Evolutionary conservation across 1,140 invertebrate species (phyloP).

Genomic region (Heliothis virescens): DNA sequence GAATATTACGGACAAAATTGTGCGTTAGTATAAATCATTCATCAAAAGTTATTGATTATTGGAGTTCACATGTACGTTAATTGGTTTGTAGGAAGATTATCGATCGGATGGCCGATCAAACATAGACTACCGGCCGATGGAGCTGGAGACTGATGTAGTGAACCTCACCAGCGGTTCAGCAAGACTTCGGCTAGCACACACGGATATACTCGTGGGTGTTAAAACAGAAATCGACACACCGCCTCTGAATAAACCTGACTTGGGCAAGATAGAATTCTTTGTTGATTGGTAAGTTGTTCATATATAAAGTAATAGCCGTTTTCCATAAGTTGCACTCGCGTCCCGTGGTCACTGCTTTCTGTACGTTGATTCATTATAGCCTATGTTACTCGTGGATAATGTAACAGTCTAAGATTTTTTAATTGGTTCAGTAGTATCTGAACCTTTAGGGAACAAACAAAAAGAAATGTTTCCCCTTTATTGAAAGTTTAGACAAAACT

Average conservation of each 20-base stretch:
- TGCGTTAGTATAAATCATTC: too few relatives aligned
- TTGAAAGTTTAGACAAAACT: too few relatives aligned
- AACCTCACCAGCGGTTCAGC: slow-evolving; percentile 96
- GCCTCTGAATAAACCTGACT: slow-evolving; percentile 89
- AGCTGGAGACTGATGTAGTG: slow-evolving; percentile 96
- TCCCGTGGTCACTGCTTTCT: too few relatives aligned
- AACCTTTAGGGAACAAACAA: too few relatives aligned
- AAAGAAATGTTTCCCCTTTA: too few relatives aligned
- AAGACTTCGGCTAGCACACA: slow-evolving; percentile 94
- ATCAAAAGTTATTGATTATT: not conserved
- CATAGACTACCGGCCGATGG: slow-evolving; percentile 95
- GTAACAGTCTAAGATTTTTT: too few relatives aligned
- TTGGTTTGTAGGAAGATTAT: slow-evolving; percentile 91
- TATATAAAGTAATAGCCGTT: not conserved
- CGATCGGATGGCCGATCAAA: slow-evolving; percentile 95
- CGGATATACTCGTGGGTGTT: slow-evolving; percentile 96
- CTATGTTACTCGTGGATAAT: too few relatives aligned
- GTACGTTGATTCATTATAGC: too few relatives aligned
- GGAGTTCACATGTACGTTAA: not conserved
- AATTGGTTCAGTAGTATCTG: too few relatives aligned
- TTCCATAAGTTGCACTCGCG: too few relatives aligned
- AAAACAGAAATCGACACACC: slow-evolving; percentile 97
- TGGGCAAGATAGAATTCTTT: slow-evolving; percentile 97
- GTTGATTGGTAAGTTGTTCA: slow-evolving; percentile 93
- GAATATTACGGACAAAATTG: too few relatives aligned